phyloP scores from a whole-genome alignment of 2,888 invertebrate species.

The Epinotia ramella region DNA sequence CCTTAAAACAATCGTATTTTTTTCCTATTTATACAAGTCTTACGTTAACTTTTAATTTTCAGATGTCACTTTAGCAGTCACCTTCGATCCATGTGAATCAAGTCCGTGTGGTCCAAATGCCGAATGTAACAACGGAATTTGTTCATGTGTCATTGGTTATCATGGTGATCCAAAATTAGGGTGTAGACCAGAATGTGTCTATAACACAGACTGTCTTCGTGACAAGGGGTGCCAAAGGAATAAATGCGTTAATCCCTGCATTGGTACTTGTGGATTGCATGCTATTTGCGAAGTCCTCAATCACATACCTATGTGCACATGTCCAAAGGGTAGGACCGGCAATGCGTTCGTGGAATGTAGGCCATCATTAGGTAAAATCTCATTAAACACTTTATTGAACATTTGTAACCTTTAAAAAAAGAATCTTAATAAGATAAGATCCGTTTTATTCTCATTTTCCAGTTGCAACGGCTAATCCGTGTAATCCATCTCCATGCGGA shows the following conservation, averaged over 20 bases:
- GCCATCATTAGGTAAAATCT: conserved; percentile 76
- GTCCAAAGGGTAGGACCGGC: conserved; percentile 87
- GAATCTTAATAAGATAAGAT: neutral
- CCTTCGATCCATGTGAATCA: conserved; percentile 85
- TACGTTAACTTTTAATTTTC: conserved; percentile 41
- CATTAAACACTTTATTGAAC: neutral
- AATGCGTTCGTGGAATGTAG: conserved; percentile 88
- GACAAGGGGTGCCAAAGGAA: conserved; percentile 88
- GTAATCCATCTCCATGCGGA: conserved; percentile 92
- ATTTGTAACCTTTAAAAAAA: neutral
- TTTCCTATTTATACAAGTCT: conserved; percentile 14
- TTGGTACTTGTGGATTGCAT: conserved; percentile 89
- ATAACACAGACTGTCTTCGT: conserved; percentile 87
- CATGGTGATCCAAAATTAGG: conserved; percentile 88
- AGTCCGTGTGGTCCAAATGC: conserved; percentile 88
- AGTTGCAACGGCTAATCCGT: conserved; percentile 84
- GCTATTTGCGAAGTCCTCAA: conserved; percentile 90
- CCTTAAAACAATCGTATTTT: neutral
- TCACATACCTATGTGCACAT: conserved; percentile 89
- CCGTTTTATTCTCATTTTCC: conserved; percentile 50
- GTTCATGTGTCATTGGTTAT: conserved; percentile 86
- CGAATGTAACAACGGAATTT: conserved; percentile 83
- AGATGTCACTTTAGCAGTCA: conserved; percentile 57
- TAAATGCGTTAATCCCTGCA: conserved; percentile 90
- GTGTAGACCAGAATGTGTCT: conserved; percentile 89